Evolutionary conservation across 2,797 vertebrate genomes (phyloP).

Genomic region (Cyclura pinguis): DNA sequence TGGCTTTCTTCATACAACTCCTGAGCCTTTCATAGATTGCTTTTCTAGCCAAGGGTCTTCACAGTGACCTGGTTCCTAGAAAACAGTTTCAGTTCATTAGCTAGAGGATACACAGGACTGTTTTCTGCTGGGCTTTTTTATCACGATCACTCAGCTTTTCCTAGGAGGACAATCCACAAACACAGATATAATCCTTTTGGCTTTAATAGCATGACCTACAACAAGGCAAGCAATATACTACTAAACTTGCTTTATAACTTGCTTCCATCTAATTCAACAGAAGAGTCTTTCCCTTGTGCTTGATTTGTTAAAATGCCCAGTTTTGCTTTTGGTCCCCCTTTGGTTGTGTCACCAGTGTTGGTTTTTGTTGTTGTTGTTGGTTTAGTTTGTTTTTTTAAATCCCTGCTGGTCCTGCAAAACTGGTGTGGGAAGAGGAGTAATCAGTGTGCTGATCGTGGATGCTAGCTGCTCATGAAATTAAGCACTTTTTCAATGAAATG

Average conservation of each 20-base stretch:
- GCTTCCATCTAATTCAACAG: not conserved
- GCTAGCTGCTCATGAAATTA: not conserved
- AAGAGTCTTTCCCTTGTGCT: not conserved
- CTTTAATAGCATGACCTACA: slow-evolving; percentile 10
- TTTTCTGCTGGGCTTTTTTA: not conserved
- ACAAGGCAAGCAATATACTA: not conserved
- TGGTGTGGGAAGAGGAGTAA: not conserved
- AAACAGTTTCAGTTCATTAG: slow-evolving; percentile 32
- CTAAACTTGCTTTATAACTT: not conserved
- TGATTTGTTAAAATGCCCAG: not conserved
- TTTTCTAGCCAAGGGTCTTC: slow-evolving; percentile 20
- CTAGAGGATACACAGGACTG: slow-evolving; percentile 3
- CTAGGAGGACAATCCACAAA: slow-evolving; percentile 14
- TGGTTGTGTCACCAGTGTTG: not conserved
- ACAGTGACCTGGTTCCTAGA: slow-evolving; percentile 1
- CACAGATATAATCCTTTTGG: not conserved
- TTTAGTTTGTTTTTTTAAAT: not conserved
- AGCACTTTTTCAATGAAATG: not conserved
- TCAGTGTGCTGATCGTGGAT: not conserved
- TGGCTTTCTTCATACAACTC: slow-evolving; percentile 11
- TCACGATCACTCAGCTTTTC: slow-evolving; percentile 4
- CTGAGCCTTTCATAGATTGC: not conserved
- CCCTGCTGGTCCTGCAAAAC: not conserved
- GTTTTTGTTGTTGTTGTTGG: not conserved
- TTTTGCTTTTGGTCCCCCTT: not conserved